A percentile compares a stretch with the other conserved stretches of the same genome.
These are phyloP conservation scores for Cephalophus harveyi DNA, from an alignment of 2,113 vertebrate species.

Conservation along the genomic window DNA sequence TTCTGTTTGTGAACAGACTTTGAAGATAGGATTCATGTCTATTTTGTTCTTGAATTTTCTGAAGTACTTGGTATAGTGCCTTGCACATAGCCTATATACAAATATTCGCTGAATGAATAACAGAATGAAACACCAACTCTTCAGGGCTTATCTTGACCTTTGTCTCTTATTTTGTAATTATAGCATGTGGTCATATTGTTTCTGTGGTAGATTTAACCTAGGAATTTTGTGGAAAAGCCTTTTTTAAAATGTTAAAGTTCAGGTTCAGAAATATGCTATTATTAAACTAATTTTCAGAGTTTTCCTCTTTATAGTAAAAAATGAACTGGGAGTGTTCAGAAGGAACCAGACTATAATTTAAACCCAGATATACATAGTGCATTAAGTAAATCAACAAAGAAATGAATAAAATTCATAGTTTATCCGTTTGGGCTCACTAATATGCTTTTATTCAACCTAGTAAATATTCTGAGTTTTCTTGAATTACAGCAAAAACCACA, in stretches of 20 bases:
- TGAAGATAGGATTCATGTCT: background rate
- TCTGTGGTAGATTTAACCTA: background rate
- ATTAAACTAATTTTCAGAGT: background rate
- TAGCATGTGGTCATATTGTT: background rate
- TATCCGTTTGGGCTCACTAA: background rate
- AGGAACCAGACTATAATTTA: background rate
- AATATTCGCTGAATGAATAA: background rate
- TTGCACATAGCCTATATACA: background rate
- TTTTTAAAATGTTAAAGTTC: slow-evolving; percentile 16
- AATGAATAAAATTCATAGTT: background rate
- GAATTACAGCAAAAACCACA: background rate
- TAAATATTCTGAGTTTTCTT: background rate
- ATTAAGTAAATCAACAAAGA: background rate
- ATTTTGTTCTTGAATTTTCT: background rate
- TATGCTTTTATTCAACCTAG: background rate
- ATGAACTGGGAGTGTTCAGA: background rate
- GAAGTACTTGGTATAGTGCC: background rate
- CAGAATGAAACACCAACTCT: background rate
- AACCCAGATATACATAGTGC: background rate
- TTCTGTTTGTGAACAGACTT: background rate
- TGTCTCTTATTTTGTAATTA: background rate
- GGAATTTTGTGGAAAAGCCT: background rate
- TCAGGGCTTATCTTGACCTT: background rate
- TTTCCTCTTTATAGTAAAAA: background rate
- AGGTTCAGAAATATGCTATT: background rate